Evolutionary conservation across 2,113 vertebrate species (phyloP), one percentile per base, ranked within the genome.

Genomic region (Heterochromis multidens): DNA sequence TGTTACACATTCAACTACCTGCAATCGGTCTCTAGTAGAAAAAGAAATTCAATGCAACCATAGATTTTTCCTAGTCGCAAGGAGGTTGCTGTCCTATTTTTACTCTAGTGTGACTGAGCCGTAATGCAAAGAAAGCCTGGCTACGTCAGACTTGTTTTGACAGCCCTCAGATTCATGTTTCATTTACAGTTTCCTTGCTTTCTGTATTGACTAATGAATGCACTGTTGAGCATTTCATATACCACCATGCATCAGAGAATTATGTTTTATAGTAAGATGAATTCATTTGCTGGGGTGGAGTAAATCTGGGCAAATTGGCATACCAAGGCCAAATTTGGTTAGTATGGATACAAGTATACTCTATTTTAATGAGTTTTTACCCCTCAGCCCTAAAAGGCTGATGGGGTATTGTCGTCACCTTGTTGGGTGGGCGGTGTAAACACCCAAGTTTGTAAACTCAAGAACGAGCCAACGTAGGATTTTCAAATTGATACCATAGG

Each of bases 1-100:
- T 11, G 37, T 46, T 70, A 37, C 65, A 19, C n/a, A 11, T 0
- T 0, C 16, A 46, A 11, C 40, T 0, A 70, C 40, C 29, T 0
- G 23, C 46, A 72, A 72, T 29, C 0, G 0, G 25, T 27, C 65
- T 72, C 16, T 9, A 70, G 23, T 2, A 23, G 17, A 17, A 70
- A 70, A 19, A 0, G 5, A 70, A 70, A 70, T 7, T 46, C 65
- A 27, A 16, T 27, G 16, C 2, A 70, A 27, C 65, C 46, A 2
- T 16, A 7, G 40, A 29, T 29, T 72, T 49, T 72, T 72, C 9
- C 29, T 43, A 7, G 63, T 43, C 1, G n/a, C 4, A 17, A 25
- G 2, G 7, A 35, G 40, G 23, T 70, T 27, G 23, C 23, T 7
- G 40, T 72, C 27, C 40, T 49, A 49, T 46, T 4, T 27, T 70